Base-by-base conservation (phyloP, 2,113 vertebrate genomes). In the Himantopus leucocephalus region DNA sequence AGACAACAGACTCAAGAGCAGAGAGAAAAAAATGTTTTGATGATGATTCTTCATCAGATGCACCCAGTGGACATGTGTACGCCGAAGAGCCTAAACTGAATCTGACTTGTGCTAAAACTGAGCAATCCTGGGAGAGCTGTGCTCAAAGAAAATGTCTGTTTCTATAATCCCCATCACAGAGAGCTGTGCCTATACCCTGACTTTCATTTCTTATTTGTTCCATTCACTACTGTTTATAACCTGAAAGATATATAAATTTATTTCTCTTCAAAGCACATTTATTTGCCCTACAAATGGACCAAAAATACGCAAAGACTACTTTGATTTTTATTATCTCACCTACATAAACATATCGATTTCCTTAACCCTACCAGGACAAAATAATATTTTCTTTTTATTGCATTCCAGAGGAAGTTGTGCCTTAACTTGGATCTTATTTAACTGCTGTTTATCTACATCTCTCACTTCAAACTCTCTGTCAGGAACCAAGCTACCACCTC, bases 301-400 rank as follows among this genome's bases (percentile, higher is more conserved):
- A 90, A 95, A 94, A 95, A 47, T 75, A 95, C 20, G 73, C 48
- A 48, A 92, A 89, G 39, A 60, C 17, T 62, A 93, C 91, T 91
- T 79, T 77, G 60, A 93, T 90, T 96, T 94, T 94, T 92, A 92
- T 84, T 89, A 68, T 82, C 58, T 95, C 80, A 94, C 73, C 70
- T 91, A 92, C 45, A 87, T 37, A 92, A 94, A 85, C 14, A n/a
- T 53, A 89, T 39, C 14, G 1, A 92, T 90, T 95, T 91, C 83
- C 80, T 76, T 82, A 94, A 91, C 53, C 14, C 15, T 85, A 58
- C 22, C 35, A 70, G 50, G 45, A 95, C 32, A 94, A 85, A 92
- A 79, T 41, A 84, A 8, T 82, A 82, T 75, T 82, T 96, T 85
- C n/a, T 89, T 92, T 91, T 82, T 91, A 94, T n/a, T 85, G 80